Evolutionary conservation across 2,113 vertebrate genomes (phyloP).

Genomic region (Leptobrachium leishanense): DNA sequence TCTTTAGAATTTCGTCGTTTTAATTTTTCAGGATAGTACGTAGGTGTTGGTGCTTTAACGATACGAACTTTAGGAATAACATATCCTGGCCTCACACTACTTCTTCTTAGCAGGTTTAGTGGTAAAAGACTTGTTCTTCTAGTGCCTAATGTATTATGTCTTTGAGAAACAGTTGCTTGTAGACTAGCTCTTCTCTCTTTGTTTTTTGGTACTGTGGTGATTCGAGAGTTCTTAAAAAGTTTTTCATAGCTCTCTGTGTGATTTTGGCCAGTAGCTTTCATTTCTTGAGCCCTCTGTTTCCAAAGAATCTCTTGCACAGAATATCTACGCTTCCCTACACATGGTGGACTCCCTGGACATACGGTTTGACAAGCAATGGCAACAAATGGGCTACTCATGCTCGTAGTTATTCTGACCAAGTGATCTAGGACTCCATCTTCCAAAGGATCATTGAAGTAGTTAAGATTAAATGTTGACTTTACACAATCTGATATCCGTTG

Average conservation of each 20-base stretch:
- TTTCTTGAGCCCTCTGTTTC: slow-evolving; percentile 65
- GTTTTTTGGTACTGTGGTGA: slow-evolving; percentile 64
- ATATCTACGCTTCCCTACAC: slow-evolving; percentile 79
- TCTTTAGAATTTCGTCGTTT: slow-evolving; percentile 71
- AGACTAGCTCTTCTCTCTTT: slow-evolving; percentile 73
- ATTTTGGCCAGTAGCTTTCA: slow-evolving; percentile 62
- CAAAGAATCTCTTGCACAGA: slow-evolving; percentile 86
- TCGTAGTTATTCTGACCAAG: slow-evolving; percentile 89
- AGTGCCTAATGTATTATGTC: slow-evolving; percentile 50
- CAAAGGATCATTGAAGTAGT: slow-evolving; percentile 70
- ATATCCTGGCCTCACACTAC: slow-evolving; percentile 84
- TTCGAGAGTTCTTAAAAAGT: slow-evolving; percentile 72
- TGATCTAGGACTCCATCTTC: slow-evolving; percentile 86
- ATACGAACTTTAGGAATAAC: slow-evolving; percentile 85
- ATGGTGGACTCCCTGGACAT: slow-evolving; percentile 82
- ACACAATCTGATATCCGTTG: slow-evolving; percentile 76
- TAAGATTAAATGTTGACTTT: slow-evolving; percentile 69
- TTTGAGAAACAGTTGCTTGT: slow-evolving; percentile 55
- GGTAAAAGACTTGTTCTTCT: slow-evolving; percentile 83
- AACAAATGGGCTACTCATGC: slow-evolving; percentile 81
- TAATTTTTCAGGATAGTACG: slow-evolving; percentile 76
- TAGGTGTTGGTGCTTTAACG: slow-evolving; percentile 79
- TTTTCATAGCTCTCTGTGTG: slow-evolving; percentile 62
- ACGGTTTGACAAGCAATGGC: slow-evolving; percentile 81
- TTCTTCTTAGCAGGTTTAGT: slow-evolving; percentile 74